Evolutionary conservation across 2,113 vertebrate genomes (phyloP), one percentile per base, ranked within the genome.

Genomic region (Osmerus mordax): DNA sequence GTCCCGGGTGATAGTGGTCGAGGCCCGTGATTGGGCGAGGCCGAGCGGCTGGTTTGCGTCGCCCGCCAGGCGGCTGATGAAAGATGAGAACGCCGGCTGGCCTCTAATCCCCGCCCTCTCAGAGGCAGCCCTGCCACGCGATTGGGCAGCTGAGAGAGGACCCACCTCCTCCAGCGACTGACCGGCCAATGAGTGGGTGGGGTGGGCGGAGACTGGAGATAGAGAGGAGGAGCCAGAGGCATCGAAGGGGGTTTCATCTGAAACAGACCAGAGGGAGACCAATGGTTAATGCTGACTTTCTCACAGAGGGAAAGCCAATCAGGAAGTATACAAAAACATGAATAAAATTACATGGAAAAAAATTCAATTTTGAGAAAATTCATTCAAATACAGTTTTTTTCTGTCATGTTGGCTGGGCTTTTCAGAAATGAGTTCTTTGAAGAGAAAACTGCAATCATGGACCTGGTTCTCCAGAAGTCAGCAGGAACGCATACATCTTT

Each of bases 1-100:
- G 9, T 89, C 93, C 83, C 89, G 83, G 88, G 92, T 75, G 89
- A 92, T 69, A 51, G 88, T 88, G 16, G 94, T 81, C 0, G 83
- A 88, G 75, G 92, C 83, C 78, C 85, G 87, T 78, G 76, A 86
- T 25, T 91, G 93, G 78, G 92, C 89, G 77, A 86, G 81, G 72
- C 90, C 88, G 81, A 83, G 75, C 25, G 85, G 81, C 76, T 85
- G 84, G 77, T 80, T 83, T 71, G 80, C 90, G 65, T 83, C 86
- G 56, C 89, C 93, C 51, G 93, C 91, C 70, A 86, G 85, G 70
- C 89, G 70, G 21, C 90, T 90, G 72, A 92, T 74, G 72, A 91
- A 83, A 67, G 91, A 92, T 28, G 89, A 90, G 83, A 91, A 92
- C 51, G 88, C 90, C 3, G 90, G 83, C 78, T 80, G 80, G 74